These are phyloP conservation scores for Odocoileus hemionus DNA, from an alignment of 2,113 vertebrate species.

Conservation along the genomic window DNA sequence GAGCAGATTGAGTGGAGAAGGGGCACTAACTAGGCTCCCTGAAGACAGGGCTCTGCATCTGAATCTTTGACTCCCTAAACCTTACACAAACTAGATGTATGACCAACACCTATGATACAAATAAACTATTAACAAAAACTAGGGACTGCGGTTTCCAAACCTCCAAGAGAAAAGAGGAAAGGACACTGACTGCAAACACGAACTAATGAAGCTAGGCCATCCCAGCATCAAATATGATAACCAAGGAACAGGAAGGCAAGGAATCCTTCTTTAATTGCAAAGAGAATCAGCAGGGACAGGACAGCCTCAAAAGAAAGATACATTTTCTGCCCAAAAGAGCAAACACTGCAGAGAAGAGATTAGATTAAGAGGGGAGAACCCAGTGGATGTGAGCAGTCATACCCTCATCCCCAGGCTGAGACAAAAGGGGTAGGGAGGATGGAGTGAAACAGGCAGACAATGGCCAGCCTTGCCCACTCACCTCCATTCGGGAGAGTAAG, in stretches of 20 bases:
- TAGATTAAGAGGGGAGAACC: not conserved
- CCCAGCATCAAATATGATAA: not conserved
- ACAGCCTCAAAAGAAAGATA: not conserved
- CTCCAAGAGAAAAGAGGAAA: not conserved
- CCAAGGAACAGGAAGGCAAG: not conserved
- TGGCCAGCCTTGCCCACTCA: constrained; percentile 56
- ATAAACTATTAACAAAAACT: not conserved
- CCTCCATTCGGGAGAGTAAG: constrained; percentile 89
- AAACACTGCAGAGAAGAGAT: not conserved
- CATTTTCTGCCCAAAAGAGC: not conserved
- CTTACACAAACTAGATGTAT: not conserved
- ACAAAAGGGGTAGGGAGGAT: not conserved
- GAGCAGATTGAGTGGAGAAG: not conserved
- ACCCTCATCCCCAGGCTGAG: not conserved
- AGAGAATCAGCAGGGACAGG: not conserved
- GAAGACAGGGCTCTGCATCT: not conserved
- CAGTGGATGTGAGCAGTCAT: not conserved
- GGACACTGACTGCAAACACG: not conserved
- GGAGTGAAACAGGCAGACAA: not conserved
- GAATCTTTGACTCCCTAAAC: fast-evolving
- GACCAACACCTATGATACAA: not conserved
- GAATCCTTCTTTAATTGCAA: not conserved
- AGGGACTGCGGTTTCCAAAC: not conserved
- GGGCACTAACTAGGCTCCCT: not conserved
- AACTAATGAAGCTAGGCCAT: not conserved